These are phyloP conservation scores for Allolobophora icterica DNA, from an alignment of 2,888 invertebrate species.

Conservation along the genomic window DNA sequence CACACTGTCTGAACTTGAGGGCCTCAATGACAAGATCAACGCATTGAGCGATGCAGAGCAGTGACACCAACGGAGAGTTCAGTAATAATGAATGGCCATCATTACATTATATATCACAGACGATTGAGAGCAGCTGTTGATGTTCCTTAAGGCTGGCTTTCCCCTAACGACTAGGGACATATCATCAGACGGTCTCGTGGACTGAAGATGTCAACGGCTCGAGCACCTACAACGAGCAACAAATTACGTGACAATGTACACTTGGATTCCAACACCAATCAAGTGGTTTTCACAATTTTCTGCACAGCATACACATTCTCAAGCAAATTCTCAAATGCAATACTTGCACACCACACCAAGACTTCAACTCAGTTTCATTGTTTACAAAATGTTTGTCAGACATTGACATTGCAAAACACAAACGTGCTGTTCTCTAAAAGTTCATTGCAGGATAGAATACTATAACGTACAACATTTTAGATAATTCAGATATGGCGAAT, in stretches of 20 bases:
- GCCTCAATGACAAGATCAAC: neutral
- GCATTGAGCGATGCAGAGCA: neutral
- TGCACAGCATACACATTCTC: neutral
- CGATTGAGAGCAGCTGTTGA: conserved; percentile 23
- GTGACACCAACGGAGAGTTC: conserved; percentile 1
- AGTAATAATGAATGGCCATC: conserved; percentile 1
- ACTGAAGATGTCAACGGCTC: neutral
- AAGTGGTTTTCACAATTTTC: neutral
- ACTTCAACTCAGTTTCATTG: neutral
- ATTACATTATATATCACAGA: conserved; percentile 21
- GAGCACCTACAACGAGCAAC: neutral
- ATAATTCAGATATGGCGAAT: neutral
- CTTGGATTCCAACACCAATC: neutral
- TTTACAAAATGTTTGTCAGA: neutral
- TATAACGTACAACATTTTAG: neutral
- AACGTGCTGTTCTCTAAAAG: neutral
- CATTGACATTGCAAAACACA: neutral
- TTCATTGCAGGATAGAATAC: neutral
- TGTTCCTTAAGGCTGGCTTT: conserved; percentile 2
- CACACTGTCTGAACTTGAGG: neutral
- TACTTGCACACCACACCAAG: neutral
- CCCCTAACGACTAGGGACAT: neutral
- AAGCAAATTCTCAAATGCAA: neutral
- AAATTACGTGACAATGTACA: neutral
- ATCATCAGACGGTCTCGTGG: neutral